Percentiles rank a stretch among this genome's conserved stretches.
These are phyloP conservation scores for Autographa pulchrina DNA, from an alignment of 2,888 invertebrate species.

Conservation along the genomic window DNA sequence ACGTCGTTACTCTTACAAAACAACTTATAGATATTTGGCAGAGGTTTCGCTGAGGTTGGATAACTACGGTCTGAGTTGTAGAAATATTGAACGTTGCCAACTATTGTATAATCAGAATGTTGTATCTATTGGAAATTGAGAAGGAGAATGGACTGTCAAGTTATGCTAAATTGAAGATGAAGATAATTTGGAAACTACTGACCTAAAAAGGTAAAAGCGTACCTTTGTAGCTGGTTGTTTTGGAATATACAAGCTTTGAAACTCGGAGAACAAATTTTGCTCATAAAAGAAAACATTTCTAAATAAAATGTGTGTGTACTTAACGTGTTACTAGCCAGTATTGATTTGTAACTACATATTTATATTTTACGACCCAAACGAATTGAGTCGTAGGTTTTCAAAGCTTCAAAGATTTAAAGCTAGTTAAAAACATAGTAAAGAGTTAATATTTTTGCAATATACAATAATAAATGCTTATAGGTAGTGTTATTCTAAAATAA, in stretches of 20 bases:
- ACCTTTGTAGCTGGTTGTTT: background rate
- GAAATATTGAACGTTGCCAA: conserved; percentile 75
- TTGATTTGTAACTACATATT: too few species aligned
- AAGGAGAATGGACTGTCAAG: conserved; percentile 37
- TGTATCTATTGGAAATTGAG: conserved; percentile 23
- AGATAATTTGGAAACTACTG: conserved; percentile 14
- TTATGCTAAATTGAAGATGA: conserved; percentile 29
- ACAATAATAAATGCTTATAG: background rate
- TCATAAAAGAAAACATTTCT: too few species aligned
- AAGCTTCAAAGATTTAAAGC: too few species aligned
- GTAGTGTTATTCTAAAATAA: background rate
- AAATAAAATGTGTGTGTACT: too few species aligned
- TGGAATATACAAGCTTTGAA: too few species aligned
- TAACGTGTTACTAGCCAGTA: too few species aligned
- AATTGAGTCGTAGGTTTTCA: too few species aligned
- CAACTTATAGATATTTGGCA: conserved; percentile 83
- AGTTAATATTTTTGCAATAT: background rate
- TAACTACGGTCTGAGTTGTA: conserved; percentile 68
- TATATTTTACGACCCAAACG: too few species aligned
- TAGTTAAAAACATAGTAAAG: too few species aligned
- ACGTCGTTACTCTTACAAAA: conserved; percentile 71
- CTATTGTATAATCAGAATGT: conserved; percentile 56
- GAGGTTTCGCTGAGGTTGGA: conserved; percentile 77
- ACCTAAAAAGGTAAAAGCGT: background rate
- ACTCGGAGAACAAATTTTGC: too few species aligned